Evolutionary conservation across 2,888 invertebrate genomes (phyloP), one percentile per base, ranked within the genome.

Genomic region (Drosophila austrosaltans): DNA sequence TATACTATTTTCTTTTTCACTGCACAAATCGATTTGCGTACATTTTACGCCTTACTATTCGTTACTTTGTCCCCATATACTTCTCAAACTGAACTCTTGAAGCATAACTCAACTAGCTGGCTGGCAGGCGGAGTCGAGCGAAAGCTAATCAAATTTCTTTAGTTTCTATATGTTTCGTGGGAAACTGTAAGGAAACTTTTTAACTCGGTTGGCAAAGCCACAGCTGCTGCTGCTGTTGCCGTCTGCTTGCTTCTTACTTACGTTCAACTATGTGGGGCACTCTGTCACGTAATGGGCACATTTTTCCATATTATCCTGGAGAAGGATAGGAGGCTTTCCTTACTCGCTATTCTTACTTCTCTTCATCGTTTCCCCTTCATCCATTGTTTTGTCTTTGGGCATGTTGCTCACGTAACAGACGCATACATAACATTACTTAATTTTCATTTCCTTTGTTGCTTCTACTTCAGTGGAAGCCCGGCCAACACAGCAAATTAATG

Each of bases 341-440:
- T 48, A 48, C 48, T 25, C 48, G 48, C 48, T 48, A 12, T 40
- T 40, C 40, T n/a, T 40, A 4, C 40, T n/a, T n/a, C 40, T 32
- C 48, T 57, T 66, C 63, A 6, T 32, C 39, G 39, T 60, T 70
- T 67, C 63, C 64, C 63, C 65, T 65, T 22, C 62, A 56, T 61
- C 25, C 25, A 32, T 48, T 39, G 40, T 36, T 58, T 65, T 87
- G 67, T 70, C 48, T 48, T 48, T 48, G 10, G 22, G 73, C 62
- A 85, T 87, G 78, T 75, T 48, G 42, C 87, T 85, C 89, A 89
- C 85, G 87, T 89, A 87, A 81, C 78, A 84, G 87, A 76, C 85
- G 89, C 89, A 87, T 89, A 87, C 78, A 89, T 84, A 78, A 89
- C 75, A 87, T 81, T 87, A 87, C 79, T 89, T 89, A 78, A 89